phyloP scores from a whole-genome alignment of 2,113 vertebrate genomes.

The Chamaetylas fuelleborni region DNA sequence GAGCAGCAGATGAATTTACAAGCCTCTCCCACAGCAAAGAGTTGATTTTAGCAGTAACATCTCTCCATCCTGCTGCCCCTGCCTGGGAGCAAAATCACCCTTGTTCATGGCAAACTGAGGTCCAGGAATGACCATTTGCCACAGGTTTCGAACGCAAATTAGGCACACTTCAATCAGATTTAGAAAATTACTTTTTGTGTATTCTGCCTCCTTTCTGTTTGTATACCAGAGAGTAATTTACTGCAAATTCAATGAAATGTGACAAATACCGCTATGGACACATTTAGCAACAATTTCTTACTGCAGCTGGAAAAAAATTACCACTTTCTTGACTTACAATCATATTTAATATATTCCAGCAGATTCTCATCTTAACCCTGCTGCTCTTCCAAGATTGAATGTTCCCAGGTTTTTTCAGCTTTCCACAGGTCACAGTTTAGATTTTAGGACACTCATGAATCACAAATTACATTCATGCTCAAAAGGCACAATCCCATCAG shows the following conservation, averaged over 20 bases:
- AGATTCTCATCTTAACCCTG: neutral
- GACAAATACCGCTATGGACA: neutral
- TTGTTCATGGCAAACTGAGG: neutral
- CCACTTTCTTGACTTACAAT: neutral
- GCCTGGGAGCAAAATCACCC: neutral
- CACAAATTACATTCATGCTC: neutral
- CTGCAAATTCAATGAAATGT: neutral
- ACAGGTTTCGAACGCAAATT: neutral
- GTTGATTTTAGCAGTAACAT: neutral
- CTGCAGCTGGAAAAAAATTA: neutral
- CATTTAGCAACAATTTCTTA: neutral
- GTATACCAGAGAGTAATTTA: neutral
- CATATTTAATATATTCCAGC: neutral
- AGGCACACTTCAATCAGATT: neutral
- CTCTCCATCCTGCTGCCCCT: neutral
- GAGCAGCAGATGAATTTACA: neutral
- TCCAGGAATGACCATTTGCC: neutral
- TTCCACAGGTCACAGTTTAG: neutral
- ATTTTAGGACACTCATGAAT: neutral
- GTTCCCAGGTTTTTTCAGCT: neutral
- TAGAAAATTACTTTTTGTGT: neutral
- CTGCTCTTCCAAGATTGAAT: neutral
- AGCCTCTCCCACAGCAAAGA: neutral
- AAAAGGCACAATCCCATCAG: neutral
- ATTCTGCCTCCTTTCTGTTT: neutral